A percentile compares a stretch with the other conserved stretches of the same genome.
Evolutionary conservation across 2,888 invertebrate species (phyloP).

Genomic region (Lycaena phlaeas): DNA sequence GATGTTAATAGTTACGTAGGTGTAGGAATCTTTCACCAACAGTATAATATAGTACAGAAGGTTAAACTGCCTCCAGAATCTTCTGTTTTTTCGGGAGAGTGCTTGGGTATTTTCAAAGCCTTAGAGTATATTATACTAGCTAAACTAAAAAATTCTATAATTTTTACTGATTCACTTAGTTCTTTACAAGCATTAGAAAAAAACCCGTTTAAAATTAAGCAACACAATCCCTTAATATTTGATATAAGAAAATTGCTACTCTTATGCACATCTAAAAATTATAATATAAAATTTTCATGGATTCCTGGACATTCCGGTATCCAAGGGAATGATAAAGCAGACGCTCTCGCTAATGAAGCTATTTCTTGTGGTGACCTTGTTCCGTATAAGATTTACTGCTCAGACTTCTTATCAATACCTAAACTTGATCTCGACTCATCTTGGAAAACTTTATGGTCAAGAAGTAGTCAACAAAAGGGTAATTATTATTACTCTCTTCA

Average conservation of each 20-base stretch:
- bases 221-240: background rate
- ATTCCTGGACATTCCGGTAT: background rate
- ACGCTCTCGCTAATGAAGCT: background rate
- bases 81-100: background rate
- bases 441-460: background rate
- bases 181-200: background rate
- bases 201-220: background rate
- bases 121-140: background rate
- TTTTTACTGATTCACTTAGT: slow-evolving; percentile 1
- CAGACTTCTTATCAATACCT: background rate
- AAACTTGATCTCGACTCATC: background rate
- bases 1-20: no score
- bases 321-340: background rate
- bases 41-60: slow-evolving; percentile 1
- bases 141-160: background rate
- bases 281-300: no score
- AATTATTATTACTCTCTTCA: background rate
- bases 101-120: background rate
- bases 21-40: background rate
- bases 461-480: background rate
- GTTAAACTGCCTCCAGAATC: slow-evolving; percentile 1
- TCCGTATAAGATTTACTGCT: background rate
- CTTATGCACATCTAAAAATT: no score
- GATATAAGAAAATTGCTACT: background rate
- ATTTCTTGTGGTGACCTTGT: background rate